phyloP scores from a whole-genome alignment of 2,888 invertebrate genomes.

The Pyrocoelia pectoralis region DNA sequence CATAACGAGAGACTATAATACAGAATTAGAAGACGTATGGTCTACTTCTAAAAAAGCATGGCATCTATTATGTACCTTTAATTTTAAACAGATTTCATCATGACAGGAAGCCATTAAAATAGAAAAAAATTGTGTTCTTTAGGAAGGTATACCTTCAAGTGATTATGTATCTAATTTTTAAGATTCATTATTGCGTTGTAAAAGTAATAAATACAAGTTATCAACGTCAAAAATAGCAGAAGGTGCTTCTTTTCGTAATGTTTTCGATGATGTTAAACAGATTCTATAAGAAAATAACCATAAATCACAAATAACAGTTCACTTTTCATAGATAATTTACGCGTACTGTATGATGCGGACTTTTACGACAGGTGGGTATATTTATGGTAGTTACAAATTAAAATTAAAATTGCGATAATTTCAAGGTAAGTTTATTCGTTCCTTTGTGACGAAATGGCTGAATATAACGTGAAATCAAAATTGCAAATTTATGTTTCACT shows the following conservation, averaged over 20 bases:
- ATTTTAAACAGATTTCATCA: no score
- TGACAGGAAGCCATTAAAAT: no score
- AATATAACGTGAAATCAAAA: neutral
- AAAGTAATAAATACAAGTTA: constrained; percentile 55
- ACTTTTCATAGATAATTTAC: constrained; percentile 45
- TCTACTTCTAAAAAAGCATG: no score
- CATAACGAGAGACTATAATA: no score
- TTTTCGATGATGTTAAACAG: constrained; percentile 51
- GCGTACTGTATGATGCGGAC: constrained; percentile 36
- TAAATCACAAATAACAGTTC: constrained; percentile 51
- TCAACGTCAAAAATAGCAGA: constrained; percentile 53
- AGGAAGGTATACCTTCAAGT: neutral
- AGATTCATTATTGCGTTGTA: constrained; percentile 41
- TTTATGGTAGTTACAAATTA: constrained; percentile 38
- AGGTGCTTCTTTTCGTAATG: constrained; percentile 56
- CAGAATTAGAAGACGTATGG: no score
- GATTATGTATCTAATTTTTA: constrained; percentile 1
- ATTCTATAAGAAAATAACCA: constrained; percentile 52
- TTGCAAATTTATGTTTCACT: neutral
- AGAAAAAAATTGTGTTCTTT: neutral
- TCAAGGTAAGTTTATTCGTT: constrained; percentile 30
- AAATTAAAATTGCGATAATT: constrained; percentile 36
- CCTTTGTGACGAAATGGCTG: constrained; percentile 15
- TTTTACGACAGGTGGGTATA: constrained; percentile 46
- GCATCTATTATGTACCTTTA: no score